phyloP scores from a whole-genome alignment of 2,113 vertebrate genomes.

The Patagioenas fasciata region DNA sequence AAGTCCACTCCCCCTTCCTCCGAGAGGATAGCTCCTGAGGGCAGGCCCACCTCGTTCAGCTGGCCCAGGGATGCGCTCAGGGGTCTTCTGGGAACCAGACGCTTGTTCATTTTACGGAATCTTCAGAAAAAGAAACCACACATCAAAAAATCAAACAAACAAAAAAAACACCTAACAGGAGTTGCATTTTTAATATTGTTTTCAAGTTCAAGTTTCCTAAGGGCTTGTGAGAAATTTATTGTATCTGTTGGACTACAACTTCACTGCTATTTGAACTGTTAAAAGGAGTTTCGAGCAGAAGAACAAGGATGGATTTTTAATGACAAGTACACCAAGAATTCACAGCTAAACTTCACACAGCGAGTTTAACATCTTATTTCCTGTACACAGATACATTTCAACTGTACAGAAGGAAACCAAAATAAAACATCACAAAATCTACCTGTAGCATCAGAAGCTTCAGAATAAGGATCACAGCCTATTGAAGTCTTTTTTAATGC shows the following conservation, averaged over 20 bases:
- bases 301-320: not conserved
- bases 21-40: conserved; percentile 83
- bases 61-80: conserved; percentile 87
- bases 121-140: conserved; percentile 68
- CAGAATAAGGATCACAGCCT: not conserved
- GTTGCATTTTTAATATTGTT: not conserved
- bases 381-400: not conserved
- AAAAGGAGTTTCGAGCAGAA: not conserved
- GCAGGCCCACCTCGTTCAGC: conserved; percentile 87
- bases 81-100: conserved; percentile 85
- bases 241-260: not conserved
- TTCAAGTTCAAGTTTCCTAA: not conserved
- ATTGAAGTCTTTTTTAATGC: not conserved
- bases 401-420: not conserved
- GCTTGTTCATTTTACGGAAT: conserved; percentile 98
- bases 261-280: not conserved
- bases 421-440: not conserved
- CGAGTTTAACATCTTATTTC: not conserved
- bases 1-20: conserved; percentile 89
- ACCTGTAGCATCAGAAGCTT: not conserved
- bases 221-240: not conserved
- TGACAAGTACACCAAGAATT: not conserved
- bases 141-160: not conserved
- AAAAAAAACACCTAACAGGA: not conserved
- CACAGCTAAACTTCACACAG: not conserved